Percentiles rank a stretch among this genome's conserved stretches.
Conservation (phyloP, 2,888 invertebrate species). For the Odontocerum albicorne region DNA sequence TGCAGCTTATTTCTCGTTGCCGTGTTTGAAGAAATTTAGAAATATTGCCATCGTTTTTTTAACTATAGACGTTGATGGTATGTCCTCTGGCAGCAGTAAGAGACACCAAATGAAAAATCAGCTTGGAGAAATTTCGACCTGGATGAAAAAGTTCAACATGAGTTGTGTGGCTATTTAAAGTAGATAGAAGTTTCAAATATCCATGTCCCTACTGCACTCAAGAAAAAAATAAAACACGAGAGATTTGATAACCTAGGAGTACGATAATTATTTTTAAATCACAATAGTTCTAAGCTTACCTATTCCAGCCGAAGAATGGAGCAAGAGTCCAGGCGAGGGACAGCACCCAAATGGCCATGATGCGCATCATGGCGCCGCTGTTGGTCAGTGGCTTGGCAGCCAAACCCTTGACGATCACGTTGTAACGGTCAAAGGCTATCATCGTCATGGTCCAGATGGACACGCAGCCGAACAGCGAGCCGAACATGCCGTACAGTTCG, state of each 20-base stretch:
- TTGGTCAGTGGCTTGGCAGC: conserved; percentile 83
- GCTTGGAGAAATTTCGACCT: no score
- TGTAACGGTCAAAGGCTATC: conserved; percentile 91
- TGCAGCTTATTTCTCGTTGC: no score
- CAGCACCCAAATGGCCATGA: conserved; percentile 78
- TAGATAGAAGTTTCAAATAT: background rate
- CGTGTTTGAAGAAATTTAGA: no score
- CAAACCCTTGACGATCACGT: conserved; percentile 90
- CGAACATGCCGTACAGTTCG: conserved; percentile 83
- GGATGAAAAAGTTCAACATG: background rate
- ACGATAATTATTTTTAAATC: background rate
- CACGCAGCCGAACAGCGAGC: conserved; percentile 85
- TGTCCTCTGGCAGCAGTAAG: no score
- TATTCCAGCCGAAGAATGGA: conserved; percentile 86
- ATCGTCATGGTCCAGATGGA: conserved; percentile 94
- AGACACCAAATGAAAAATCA: no score
- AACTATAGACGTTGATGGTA: no score
- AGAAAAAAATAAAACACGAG: background rate
- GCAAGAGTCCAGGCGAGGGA: conserved; percentile 78
- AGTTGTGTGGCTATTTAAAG: background rate
- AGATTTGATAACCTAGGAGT: background rate
- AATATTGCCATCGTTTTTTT: no score
- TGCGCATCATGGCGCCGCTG: conserved; percentile 75
- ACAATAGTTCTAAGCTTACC: conserved; percentile 49
- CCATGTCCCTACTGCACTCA: background rate